Evolutionary conservation across 2,888 invertebrate species (phyloP), one percentile per base, ranked within the genome.

Genomic region (Lysandra coridon): DNA sequence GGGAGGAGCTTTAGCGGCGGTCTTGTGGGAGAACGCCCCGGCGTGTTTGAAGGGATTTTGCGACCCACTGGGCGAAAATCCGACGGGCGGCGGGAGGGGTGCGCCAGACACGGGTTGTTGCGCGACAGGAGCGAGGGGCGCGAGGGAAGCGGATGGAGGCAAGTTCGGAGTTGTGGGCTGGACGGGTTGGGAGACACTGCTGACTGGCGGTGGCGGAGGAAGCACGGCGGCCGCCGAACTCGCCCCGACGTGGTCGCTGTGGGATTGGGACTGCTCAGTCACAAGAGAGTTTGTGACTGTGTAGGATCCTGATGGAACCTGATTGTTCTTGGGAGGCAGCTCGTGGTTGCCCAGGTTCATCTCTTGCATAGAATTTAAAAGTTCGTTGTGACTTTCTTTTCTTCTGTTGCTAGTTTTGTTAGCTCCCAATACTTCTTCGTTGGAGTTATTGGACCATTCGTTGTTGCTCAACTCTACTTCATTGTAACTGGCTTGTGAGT

Each of bases 21-120:
- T 87, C 84, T 94, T 95, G 84, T 95, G 95, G 6, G 95, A 94
- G 82, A 95, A 90, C 37, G 91, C 87, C 14, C 91, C 92, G n/a
- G 91, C 86, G 85, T 90, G 88, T 85, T 95, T 94, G 79, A 93
- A 95, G 4, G 95, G 95, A 84, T 94, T 95, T 79, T 88, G 89
- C 69, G 87, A 87, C 44, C 81, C 78, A 40, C 82, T 78, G 78
- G 83, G 77, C 33, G 82, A 76, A 78, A 84, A 83, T 49, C 81
- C 83, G 6, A 83, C 80, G 37, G 83, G 82, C 53, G 83, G 83
- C 23, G 82, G 83, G 33, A 80, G 79, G 44, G 80, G 60, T 44
- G 80, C 60, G 74, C 60, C 37, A 17, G 74, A 44, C 14, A n/a
- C 44, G n/a, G 78, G 60, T 78, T 79, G 80, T 53, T 78, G 73